Conservation (phyloP, 2,113 vertebrate species). For the Tragelaphus buxtoni region DNA sequence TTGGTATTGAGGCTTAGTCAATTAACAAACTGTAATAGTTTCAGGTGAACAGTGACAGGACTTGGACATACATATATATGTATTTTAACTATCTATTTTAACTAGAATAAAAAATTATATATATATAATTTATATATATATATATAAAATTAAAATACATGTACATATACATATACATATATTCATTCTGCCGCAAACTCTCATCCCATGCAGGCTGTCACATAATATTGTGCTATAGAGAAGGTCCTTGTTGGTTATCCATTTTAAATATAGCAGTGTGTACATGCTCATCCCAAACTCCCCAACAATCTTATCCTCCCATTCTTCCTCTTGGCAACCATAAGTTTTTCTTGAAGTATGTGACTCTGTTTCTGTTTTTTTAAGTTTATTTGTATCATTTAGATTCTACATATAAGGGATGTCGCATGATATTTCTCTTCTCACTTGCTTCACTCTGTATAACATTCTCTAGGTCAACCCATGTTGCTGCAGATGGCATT, state of each 20-base stretch:
- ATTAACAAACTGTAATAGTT: neutral
- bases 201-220: neutral
- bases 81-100: too few species aligned
- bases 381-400: neutral
- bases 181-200: neutral
- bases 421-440: neutral
- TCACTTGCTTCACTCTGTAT: neutral
- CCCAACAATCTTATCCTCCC: neutral
- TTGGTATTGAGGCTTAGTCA: neutral
- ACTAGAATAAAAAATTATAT: too few species aligned
- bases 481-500: neutral
- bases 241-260: neutral
- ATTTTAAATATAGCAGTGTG: neutral
- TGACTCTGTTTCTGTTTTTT: neutral
- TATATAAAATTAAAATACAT: fast-evolving
- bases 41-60: neutral
- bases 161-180: neutral
- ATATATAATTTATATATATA: fast-evolving
- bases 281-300: neutral
- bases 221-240: neutral
- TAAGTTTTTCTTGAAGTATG: neutral
- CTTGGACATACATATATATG: neutral
- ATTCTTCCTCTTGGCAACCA: neutral
- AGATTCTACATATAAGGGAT: neutral
- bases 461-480: neutral